Evolutionary conservation across 2,888 invertebrate species (phyloP).

Genomic region (Drosophila greeni): DNA sequence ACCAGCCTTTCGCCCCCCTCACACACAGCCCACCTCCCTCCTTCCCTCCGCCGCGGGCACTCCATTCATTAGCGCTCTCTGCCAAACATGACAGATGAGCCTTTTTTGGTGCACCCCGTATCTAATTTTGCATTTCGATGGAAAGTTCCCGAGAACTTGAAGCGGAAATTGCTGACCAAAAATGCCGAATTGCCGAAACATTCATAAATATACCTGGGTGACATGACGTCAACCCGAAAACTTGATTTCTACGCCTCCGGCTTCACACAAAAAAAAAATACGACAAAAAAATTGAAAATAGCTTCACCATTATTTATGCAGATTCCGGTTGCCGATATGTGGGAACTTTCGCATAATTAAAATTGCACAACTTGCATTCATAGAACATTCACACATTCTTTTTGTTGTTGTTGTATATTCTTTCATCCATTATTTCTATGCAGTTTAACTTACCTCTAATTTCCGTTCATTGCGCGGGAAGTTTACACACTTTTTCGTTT

Average conservation of each 20-base stretch:
- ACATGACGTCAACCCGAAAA: conserved; percentile 35
- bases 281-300: not conserved
- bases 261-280: conserved; percentile 1
- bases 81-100: conserved; percentile 13
- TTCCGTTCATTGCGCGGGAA: conserved; percentile 24
- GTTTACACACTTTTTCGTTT: conserved; percentile 8
- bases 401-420: not conserved
- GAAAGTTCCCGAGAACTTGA: conserved; percentile 9
- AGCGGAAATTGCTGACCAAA: conserved; percentile 31
- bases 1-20: not conserved
- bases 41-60: not conserved
- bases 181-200: conserved; percentile 11
- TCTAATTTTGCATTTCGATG: conserved; percentile 7
- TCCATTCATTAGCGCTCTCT: conserved; percentile 10
- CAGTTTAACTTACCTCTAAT: conserved; percentile 24
- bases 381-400: conserved; percentile 26
- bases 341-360: conserved; percentile 31
- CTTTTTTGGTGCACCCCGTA: not conserved
- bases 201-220: conserved; percentile 22
- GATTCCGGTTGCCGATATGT: conserved; percentile 18
- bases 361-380: conserved; percentile 29
- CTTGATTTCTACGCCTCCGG: conserved; percentile 27
- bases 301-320: conserved; percentile 15
- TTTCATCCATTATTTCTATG: conserved; percentile 11
- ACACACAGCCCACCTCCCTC: not conserved